Conservation (phyloP, 2,888 invertebrate genomes). For the Branchellion lobata region DNA sequence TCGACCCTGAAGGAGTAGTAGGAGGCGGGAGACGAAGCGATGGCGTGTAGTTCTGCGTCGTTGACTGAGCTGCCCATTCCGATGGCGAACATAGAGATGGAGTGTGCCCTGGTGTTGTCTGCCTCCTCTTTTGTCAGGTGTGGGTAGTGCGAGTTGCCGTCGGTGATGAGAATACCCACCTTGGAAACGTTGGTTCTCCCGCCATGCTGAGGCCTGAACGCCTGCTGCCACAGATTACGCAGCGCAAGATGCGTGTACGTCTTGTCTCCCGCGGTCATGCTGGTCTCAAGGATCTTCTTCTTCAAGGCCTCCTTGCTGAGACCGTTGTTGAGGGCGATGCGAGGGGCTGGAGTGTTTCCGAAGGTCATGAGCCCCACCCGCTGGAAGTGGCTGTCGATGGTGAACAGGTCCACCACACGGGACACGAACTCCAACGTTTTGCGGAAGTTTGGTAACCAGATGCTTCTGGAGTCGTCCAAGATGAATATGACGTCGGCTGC, state of each 20-base stretch:
- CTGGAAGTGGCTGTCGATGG: slow-evolving; percentile 15
- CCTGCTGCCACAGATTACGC: slow-evolving; percentile 50
- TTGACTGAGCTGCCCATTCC: slow-evolving; percentile 57
- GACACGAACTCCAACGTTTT: slow-evolving; percentile 55
- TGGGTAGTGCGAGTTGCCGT: slow-evolving; percentile 55
- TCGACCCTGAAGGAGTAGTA: slow-evolving; percentile 57
- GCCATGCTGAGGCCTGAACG: slow-evolving; percentile 38
- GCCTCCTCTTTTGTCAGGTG: slow-evolving; percentile 53
- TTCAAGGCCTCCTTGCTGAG: slow-evolving; percentile 33
- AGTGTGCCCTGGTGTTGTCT: slow-evolving; percentile 52
- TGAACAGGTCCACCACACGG: slow-evolving; percentile 35
- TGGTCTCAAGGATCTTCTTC: slow-evolving; percentile 32
- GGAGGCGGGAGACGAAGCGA: slow-evolving; percentile 54
- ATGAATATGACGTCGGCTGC: slow-evolving; percentile 56
- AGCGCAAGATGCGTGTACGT: slow-evolving; percentile 50
- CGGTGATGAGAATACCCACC: slow-evolving; percentile 57
- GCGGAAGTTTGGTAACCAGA: slow-evolving; percentile 56
- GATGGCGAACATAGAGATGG: slow-evolving; percentile 58
- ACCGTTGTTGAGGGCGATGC: slow-evolving; percentile 34
- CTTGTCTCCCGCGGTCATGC: slow-evolving; percentile 31
- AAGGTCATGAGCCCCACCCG: slow-evolving; percentile 43
- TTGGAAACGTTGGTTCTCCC: slow-evolving; percentile 52
- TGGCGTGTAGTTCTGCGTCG: slow-evolving; percentile 54
- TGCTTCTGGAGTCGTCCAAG: slow-evolving; percentile 53
- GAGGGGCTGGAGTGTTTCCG: slow-evolving; percentile 21